Evolutionary conservation across 2,113 vertebrate species (phyloP).

Genomic region (Syngnathoides biaculeatus): DNA sequence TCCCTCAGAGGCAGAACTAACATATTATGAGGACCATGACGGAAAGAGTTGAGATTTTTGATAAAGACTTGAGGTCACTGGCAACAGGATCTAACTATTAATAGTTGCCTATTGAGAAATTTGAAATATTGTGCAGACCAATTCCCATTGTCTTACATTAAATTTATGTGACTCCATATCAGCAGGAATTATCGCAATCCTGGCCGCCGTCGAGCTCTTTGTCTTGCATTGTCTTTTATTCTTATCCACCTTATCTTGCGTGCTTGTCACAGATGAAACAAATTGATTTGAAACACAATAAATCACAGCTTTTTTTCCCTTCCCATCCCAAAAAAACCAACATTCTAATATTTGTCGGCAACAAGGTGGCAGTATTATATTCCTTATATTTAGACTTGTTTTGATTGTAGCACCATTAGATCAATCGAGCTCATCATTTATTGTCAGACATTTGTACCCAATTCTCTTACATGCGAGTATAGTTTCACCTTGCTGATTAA

Average conservation of each 20-base stretch:
- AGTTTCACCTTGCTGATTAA: conserved; percentile 41
- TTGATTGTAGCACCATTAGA: conserved; percentile 27
- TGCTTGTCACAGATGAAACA: conserved; percentile 15
- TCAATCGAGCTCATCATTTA: conserved; percentile 53
- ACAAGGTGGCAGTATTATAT: conserved; percentile 16
- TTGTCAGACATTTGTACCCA: conserved; percentile 31
- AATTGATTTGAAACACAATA: conserved; percentile 20
- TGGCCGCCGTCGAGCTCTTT: not conserved
- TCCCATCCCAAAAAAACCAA: conserved; percentile 11
- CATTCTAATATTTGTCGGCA: conserved; percentile 8
- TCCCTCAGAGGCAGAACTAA: conserved; percentile 4
- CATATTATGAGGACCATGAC: conserved; percentile 2
- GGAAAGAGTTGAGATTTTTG: no score
- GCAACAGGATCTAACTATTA: not conserved
- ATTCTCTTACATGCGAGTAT: conserved; percentile 55
- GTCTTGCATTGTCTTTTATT: conserved; percentile 10
- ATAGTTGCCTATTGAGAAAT: not conserved
- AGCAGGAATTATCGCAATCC: conserved; percentile 17
- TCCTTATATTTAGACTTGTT: conserved; percentile 18
- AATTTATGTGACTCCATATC: conserved; percentile 18
- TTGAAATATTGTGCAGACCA: not conserved
- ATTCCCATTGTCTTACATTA: conserved; percentile 2
- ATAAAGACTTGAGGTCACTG: not conserved
- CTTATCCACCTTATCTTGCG: conserved; percentile 19
- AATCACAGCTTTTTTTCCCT: conserved; percentile 2